A percentile compares a stretch with the other conserved stretches of the same genome.
Evolutionary conservation across 2,888 invertebrate genomes (phyloP).

Genomic region (Cataglyphis rosenhaueri): DNA sequence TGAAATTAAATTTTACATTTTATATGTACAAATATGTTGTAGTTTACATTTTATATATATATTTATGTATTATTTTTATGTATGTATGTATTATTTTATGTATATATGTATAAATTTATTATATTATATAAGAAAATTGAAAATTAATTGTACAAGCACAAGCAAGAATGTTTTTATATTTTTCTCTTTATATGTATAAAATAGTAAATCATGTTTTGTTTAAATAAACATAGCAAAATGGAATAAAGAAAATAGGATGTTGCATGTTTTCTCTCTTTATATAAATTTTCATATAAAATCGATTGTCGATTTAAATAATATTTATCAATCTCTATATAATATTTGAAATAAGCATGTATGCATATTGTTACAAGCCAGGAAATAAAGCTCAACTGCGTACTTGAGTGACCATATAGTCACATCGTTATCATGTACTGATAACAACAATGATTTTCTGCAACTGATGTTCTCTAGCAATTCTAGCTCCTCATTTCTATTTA

Average conservation of each 20-base stretch:
- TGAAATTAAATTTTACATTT: not conserved
- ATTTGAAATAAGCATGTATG: not conserved
- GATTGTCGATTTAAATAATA: not conserved
- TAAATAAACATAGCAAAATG: not conserved
- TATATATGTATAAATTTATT: not conserved
- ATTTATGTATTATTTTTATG: not conserved
- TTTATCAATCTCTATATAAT: not conserved
- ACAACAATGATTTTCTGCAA: not conserved
- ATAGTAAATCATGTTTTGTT: not conserved
- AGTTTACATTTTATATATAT: not conserved
- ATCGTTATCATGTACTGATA: conserved; percentile 25
- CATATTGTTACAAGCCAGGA: not conserved
- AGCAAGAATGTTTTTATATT: not conserved
- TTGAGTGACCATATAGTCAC: not conserved
- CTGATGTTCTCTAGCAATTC: not conserved
- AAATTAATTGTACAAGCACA: not conserved
- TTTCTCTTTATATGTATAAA: not conserved
- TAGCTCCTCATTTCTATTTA: conserved; percentile 7
- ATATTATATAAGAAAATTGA: not conserved
- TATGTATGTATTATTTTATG: not conserved
- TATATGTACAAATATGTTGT: not conserved
- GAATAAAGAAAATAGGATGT: not conserved
- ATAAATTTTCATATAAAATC: not conserved
- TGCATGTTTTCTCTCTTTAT: not conserved
- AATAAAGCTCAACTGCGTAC: conserved; percentile 31